Evolutionary conservation across 2,888 invertebrate genomes (phyloP).

Genomic region (Lochmaea crataegi): DNA sequence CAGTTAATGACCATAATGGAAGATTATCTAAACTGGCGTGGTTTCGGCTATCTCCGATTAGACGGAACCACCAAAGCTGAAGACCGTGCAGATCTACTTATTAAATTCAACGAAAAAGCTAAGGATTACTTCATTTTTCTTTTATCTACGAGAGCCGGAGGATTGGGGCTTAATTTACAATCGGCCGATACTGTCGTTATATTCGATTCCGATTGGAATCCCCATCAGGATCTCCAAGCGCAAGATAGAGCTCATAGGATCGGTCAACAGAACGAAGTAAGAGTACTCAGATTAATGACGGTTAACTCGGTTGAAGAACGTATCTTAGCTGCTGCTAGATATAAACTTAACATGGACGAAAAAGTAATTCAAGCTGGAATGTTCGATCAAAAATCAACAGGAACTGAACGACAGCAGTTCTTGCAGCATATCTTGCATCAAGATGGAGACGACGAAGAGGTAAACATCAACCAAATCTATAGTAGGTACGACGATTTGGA

Average conservation of each 20-base stretch:
- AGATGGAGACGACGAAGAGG: slow-evolving; percentile 92
- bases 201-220: slow-evolving; percentile 99
- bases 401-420: slow-evolving; percentile 95
- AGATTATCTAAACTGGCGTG: slow-evolving; percentile 93
- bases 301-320: slow-evolving; percentile 99
- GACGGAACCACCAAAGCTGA: slow-evolving; percentile 99
- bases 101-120: slow-evolving; percentile 88
- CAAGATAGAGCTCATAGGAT: slow-evolving; percentile 99
- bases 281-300: slow-evolving; percentile 96
- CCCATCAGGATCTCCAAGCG: slow-evolving; percentile 99
- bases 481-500: neutral
- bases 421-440: slow-evolving; percentile 94
- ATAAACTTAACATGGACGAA: slow-evolving; percentile 99
- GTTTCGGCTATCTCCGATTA: slow-evolving; percentile 89
- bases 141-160: slow-evolving; percentile 97
- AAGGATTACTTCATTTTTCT: slow-evolving; percentile 96
- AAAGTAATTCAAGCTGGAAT: slow-evolving; percentile 99
- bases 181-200: slow-evolving; percentile 99
- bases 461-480: neutral
- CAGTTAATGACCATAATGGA: slow-evolving; percentile 99
- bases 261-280: slow-evolving; percentile 97
- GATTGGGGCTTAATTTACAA: slow-evolving; percentile 96
- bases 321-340: slow-evolving; percentile 96
- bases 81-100: slow-evolving; percentile 93
- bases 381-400: slow-evolving; percentile 99